Conservation (phyloP, 2,888 invertebrate species). For the Podabrus alpinus region DNA sequence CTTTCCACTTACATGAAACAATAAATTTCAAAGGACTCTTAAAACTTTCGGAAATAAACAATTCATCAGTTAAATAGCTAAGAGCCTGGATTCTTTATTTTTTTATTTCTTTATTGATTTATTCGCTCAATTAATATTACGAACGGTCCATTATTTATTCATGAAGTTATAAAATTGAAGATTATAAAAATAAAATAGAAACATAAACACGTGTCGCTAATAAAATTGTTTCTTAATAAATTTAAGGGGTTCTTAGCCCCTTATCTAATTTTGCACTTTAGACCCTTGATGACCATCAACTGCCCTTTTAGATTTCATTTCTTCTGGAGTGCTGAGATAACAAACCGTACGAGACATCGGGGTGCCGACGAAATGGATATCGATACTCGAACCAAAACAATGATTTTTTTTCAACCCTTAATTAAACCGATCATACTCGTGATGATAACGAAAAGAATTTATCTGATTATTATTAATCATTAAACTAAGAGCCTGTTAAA, state of each 20-base stretch:
- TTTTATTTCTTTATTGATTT: not conserved
- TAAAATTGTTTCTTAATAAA: slow-evolving; percentile 40
- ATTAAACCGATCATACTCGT: not conserved
- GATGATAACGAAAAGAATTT: not conserved
- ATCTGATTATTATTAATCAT: slow-evolving; percentile 12
- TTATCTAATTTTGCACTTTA: slow-evolving; percentile 39
- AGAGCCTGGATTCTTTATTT: not conserved
- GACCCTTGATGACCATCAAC: slow-evolving; percentile 39
- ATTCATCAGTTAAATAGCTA: too few species aligned
- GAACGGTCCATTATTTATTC: not conserved
- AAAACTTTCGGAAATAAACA: too few species aligned
- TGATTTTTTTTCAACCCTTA: not conserved
- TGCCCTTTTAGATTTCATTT: slow-evolving; percentile 35
- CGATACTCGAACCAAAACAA: not conserved
- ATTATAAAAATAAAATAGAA: slow-evolving; percentile 30
- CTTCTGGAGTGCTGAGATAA: slow-evolving; percentile 38
- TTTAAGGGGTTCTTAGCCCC: slow-evolving; percentile 24
- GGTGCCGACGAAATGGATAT: slow-evolving; percentile 8
- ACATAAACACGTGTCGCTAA: slow-evolving; percentile 38
- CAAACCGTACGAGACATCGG: slow-evolving; percentile 32
- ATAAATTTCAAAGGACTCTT: too few species aligned
- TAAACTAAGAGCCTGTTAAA: slow-evolving; percentile 28
- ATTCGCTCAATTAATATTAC: not conserved
- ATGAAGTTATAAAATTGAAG: not conserved
- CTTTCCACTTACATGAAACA: too few species aligned